Evolutionary conservation across 2,888 invertebrate genomes (phyloP).

Genomic region (Asteroscopus sphinx): DNA sequence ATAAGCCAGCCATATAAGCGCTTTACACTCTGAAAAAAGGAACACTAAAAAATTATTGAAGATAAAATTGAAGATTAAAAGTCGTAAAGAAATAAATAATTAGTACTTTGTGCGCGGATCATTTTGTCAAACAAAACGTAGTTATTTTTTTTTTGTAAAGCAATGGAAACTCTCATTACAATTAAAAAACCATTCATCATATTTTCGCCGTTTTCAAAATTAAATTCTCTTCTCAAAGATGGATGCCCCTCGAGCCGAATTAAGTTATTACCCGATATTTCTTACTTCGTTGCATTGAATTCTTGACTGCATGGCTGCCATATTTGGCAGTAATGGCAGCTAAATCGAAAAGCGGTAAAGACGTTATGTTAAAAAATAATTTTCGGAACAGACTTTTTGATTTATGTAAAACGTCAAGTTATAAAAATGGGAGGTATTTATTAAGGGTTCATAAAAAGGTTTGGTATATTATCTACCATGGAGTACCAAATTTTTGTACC

Average conservation of each 20-base stretch:
- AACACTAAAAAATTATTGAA: no score
- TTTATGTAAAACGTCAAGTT: background rate
- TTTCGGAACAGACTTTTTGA: no score
- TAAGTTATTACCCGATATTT: constrained; percentile 76
- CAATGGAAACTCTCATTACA: constrained; percentile 5
- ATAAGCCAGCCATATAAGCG: no score
- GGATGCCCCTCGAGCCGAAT: constrained; percentile 65
- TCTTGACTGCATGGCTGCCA: constrained; percentile 51
- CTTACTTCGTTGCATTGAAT: constrained; percentile 64
- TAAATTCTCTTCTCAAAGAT: constrained; percentile 67
- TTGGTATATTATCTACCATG: no score
- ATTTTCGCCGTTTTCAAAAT: constrained; percentile 68
- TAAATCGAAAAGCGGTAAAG: constrained; percentile 41
- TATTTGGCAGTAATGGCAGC: constrained; percentile 57
- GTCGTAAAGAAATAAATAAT: no score
- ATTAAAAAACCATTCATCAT: constrained; percentile 63
- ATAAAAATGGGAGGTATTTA: background rate
- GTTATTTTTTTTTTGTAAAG: background rate
- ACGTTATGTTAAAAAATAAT: constrained; percentile 16
- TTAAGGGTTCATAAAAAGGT: no score
- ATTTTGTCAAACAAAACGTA: no score
- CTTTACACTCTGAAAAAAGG: no score
- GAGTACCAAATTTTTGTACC: no score
- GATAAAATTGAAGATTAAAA: no score
- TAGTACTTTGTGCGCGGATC: no score